Percentiles rank a stretch among this genome's conserved stretches.
Conservation (phyloP, 2,888 invertebrate species). For the Lasiommata megera region DNA sequence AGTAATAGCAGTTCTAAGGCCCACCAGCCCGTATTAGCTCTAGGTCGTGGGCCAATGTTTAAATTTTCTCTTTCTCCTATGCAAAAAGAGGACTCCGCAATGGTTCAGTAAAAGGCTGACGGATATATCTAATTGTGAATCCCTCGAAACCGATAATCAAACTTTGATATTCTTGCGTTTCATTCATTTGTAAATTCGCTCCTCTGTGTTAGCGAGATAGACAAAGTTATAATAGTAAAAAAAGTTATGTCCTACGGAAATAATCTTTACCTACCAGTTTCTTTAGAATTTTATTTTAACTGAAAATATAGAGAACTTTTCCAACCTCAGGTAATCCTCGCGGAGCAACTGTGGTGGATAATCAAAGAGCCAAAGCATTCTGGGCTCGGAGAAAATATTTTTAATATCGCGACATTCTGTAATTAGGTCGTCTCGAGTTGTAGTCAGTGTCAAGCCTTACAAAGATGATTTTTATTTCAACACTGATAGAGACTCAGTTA, state of each 20-base stretch:
- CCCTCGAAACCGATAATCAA: too few species aligned
- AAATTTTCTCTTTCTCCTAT: too few species aligned
- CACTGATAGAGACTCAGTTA: too few species aligned
- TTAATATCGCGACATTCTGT: constrained; percentile 26
- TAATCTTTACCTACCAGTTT: background rate
- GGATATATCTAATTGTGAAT: too few species aligned
- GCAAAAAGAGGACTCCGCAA: too few species aligned
- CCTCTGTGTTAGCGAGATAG: background rate
- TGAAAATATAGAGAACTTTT: background rate
- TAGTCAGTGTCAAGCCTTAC: constrained; percentile 16
- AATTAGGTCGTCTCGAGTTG: constrained; percentile 27
- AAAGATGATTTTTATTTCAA: background rate
- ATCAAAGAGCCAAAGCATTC: constrained; percentile 25
- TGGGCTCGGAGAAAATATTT: constrained; percentile 25
- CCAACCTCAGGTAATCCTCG: constrained; percentile 14
- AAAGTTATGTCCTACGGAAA: background rate
- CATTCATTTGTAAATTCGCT: too few species aligned
- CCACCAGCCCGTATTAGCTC: too few species aligned
- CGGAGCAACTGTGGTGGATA: constrained; percentile 19
- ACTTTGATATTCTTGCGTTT: too few species aligned
- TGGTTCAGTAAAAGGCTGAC: too few species aligned
- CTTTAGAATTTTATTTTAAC: background rate
- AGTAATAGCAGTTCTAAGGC: too few species aligned
- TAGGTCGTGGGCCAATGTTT: too few species aligned
- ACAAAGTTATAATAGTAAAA: background rate